Conservation (phyloP, 2,113 vertebrate genomes). For the Monarcha castaneiventris region DNA sequence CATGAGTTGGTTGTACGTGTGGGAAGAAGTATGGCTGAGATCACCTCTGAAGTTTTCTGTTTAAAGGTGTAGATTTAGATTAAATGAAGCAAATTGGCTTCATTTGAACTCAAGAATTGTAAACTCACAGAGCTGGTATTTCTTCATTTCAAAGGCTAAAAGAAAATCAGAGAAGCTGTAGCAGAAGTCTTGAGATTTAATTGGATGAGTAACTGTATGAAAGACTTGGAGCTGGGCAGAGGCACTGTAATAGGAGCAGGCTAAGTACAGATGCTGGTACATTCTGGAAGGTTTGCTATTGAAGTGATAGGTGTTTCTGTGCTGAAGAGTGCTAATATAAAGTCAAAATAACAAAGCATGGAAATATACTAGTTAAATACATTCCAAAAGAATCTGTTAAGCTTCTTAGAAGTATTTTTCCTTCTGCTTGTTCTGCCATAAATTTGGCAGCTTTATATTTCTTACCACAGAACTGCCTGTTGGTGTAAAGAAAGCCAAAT, state of each 20-base stretch:
- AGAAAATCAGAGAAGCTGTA: background rate
- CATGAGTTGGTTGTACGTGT: background rate
- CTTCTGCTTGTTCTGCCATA: background rate
- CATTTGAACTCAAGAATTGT: background rate
- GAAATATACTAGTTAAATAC: background rate
- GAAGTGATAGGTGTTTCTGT: background rate
- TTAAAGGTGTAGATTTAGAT: background rate
- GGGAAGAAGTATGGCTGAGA: background rate
- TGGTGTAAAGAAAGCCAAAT: background rate
- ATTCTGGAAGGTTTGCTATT: background rate
- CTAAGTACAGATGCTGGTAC: background rate
- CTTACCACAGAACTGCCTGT: background rate
- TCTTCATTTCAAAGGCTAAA: background rate
- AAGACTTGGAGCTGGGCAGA: background rate
- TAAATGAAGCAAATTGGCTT: background rate
- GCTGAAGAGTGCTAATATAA: background rate
- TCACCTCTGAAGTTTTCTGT: background rate
- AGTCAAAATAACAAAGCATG: background rate
- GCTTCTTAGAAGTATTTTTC: background rate
- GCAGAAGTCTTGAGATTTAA: background rate
- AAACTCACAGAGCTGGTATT: background rate
- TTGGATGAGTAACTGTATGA: background rate
- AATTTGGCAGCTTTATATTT: background rate
- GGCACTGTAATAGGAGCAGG: background rate
- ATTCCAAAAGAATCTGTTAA: background rate